Base-by-base conservation (phyloP, 53 echinoderm and acorn worm genomes). In the Mesocentrotus franciscanus region DNA sequence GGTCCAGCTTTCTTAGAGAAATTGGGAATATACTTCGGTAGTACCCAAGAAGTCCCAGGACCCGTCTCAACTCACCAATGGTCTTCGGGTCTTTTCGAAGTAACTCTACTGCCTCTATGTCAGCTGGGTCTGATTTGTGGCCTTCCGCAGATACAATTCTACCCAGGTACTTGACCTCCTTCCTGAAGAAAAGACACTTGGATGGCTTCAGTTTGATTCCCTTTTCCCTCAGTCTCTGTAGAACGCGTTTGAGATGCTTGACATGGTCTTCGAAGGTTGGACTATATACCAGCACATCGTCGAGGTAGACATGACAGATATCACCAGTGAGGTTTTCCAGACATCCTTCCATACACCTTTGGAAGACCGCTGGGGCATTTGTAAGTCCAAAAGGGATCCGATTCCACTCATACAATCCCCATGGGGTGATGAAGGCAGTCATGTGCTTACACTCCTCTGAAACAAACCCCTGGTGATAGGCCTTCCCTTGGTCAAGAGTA, bases 371-470 rank as follows among this genome's bases (percentile, higher is more conserved):
- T 18, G 97, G 97, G 18, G 96, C 96, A 60, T 97, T 97, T 27
- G 57, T 96, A 24, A 97, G 78, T 1, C 97, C 97, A 92, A 97
- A 97, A 0, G 97, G 96, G 2, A 97, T 97, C 14, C 97, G 78
- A 0, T 95, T 91, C 97, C 97, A 97, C 71, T 97, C 97, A 75
- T 97, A 95, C 1, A 97, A 81, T 6, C 97, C 97, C 97, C 96
- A 96, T 2, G 97, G 96, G 0, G 97, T 97, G 0, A 97, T 96
- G 60, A 97, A 97, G 18, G 97, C 96, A 10, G 76, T 76, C 76
- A 76, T 76, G 33, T 76, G 76, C 12, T 76, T 76, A 17, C 76
- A 76, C 12, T 76, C 76, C n/a, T n/a, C 12, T 27, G 29, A 7
- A 30, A 76, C 76, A 27, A 76, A 76, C 8, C 76, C 76, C 29